These are phyloP conservation scores for Diplodus sargus DNA, from an alignment of 2,797 vertebrate genomes.

Conservation along the genomic window DNA sequence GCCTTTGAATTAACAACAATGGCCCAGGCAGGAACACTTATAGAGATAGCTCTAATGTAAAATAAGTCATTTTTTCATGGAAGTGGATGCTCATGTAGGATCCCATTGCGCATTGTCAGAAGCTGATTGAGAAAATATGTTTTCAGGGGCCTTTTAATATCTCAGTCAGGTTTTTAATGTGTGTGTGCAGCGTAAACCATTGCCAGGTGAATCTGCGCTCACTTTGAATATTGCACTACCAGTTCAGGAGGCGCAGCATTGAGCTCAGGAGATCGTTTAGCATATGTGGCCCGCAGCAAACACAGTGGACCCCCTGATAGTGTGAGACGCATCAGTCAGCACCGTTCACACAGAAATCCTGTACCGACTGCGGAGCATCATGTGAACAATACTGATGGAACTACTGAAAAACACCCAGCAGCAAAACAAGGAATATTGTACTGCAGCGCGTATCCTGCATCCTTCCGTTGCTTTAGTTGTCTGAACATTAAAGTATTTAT, in stretches of 20 bases:
- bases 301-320: slow-evolving; percentile 42
- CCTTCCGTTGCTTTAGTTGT: slow-evolving; percentile 1
- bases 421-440: slow-evolving; percentile 14
- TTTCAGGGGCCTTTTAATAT: slow-evolving; percentile 1
- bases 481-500: background rate
- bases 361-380: slow-evolving; percentile 26
- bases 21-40: background rate
- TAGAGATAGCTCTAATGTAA: background rate
- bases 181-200: background rate
- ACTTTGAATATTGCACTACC: background rate
- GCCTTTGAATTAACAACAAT: background rate
- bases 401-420: slow-evolving; percentile 35
- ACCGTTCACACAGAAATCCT: slow-evolving; percentile 30
- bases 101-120: background rate
- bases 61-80: background rate
- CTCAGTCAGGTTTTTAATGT: background rate
- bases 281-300: slow-evolving; percentile 57
- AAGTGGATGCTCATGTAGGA: background rate
- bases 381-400: slow-evolving; percentile 29
- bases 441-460: slow-evolving; percentile 2
- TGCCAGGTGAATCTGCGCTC: background rate
- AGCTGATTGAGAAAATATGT: background rate
- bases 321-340: slow-evolving; percentile 50
- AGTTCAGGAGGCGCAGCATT: slow-evolving; percentile 31
- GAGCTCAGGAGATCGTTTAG: slow-evolving; percentile 41